Percentiles rank a stretch among this genome's conserved stretches.
Evolutionary conservation across 2,888 invertebrate genomes (phyloP).

Genomic region (Drosophila dives): DNA sequence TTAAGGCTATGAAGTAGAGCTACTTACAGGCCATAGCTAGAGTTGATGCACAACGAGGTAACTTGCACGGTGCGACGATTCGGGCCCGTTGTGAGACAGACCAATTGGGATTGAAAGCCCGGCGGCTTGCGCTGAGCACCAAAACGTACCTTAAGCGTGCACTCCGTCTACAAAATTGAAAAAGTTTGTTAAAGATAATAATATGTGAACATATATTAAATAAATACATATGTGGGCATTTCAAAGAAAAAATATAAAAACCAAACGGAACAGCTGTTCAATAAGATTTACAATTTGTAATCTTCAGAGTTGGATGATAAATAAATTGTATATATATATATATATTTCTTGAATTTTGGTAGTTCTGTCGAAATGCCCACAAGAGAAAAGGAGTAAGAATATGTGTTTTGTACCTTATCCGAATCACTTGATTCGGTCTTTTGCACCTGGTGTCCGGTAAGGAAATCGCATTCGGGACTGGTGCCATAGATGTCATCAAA

Average conservation of each 20-base stretch:
- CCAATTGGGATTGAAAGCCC: constrained; percentile 98
- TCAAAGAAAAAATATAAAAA: neutral
- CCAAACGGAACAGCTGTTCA: neutral
- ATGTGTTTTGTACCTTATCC: constrained; percentile 72
- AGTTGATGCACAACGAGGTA: constrained; percentile 96
- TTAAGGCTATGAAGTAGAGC: constrained; percentile 21
- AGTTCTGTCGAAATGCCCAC: neutral
- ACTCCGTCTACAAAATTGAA: constrained; percentile 81
- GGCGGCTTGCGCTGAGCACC: constrained; percentile 94
- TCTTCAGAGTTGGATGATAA: too few relatives aligned
- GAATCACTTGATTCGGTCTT: constrained; percentile 83
- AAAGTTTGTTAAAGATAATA: neutral
- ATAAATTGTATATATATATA: too few relatives aligned
- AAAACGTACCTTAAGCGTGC: constrained; percentile 88
- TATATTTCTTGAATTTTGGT: neutral
- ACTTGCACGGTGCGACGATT: constrained; percentile 88
- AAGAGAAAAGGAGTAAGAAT: neutral
- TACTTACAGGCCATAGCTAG: constrained; percentile 98
- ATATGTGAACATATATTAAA: neutral
- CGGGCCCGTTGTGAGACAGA: constrained; percentile 95
- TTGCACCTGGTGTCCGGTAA: constrained; percentile 86
- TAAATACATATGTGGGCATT: neutral
- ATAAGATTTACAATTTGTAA: neutral
- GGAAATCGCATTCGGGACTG: constrained; percentile 93
- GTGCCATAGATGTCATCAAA: constrained; percentile 91